Conservation (phyloP, 2,113 vertebrate genomes). For the Elgaria multicarinata region DNA sequence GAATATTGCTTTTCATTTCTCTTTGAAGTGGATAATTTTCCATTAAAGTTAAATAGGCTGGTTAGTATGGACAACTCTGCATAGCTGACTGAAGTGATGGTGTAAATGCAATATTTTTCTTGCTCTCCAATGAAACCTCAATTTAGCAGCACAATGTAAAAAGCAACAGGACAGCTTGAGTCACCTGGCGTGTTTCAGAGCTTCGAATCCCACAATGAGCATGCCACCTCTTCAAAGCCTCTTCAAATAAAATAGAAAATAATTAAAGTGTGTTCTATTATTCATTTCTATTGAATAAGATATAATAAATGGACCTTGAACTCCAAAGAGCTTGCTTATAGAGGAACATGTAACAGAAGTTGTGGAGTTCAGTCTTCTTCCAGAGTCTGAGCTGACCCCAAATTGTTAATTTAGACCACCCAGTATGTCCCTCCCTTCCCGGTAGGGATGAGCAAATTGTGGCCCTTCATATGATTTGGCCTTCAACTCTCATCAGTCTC, state of each 20-base stretch:
- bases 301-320: background rate
- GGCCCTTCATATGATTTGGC: too few species aligned
- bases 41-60: slow-evolving; percentile 21
- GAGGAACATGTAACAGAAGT: background rate
- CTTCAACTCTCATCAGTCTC: too few species aligned
- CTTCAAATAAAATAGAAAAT: background rate
- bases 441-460: background rate
- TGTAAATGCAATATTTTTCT: background rate
- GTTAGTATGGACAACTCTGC: background rate
- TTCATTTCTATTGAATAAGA: background rate
- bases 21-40: slow-evolving; percentile 18
- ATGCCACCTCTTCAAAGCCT: background rate
- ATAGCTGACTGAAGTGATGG: background rate
- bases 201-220: background rate
- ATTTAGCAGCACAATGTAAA: background rate
- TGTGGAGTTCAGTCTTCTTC: too few species aligned
- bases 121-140: background rate
- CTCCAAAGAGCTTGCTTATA: background rate
- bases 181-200: background rate
- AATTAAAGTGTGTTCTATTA: background rate
- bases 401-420: background rate
- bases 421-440: background rate
- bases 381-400: background rate
- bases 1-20: slow-evolving; percentile 18
- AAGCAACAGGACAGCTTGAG: background rate